Evolutionary conservation across 1,140 invertebrate species (phyloP), one percentile per base, ranked within the genome.

Genomic region (Venustaconcha ellipsiformis): DNA sequence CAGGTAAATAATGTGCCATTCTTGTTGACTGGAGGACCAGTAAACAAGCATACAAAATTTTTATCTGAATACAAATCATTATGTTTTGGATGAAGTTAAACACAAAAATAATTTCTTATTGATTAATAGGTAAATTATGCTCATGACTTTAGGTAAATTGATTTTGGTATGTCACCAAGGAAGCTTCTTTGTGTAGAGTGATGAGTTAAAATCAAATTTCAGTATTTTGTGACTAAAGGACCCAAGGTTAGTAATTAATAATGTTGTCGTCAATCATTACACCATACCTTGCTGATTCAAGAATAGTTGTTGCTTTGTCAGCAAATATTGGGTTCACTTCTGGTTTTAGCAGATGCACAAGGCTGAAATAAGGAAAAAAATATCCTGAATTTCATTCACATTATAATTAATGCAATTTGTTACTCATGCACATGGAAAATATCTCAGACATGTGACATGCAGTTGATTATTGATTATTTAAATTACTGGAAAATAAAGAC

Each of bases 271-370:
- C 8, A 11, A 48, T 48, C 37, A 48, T 48, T 6, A 48, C 37
- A 76, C 18, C 74, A 80, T 80, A 86, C 85, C 82, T 78, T 37
- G 86, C 85, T 67, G 83, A 82, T 72, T 88, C 87, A 17, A 86
- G 57, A 14, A 87, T 79, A 11, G 87, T 59, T 23, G 79, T 78
- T 20, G 82, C 79, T 23, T 80, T 71, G 70, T 88, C 82, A 62
- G 79, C 80, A 79, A 87, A 86, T 26, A 84, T 78, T 20, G 72
- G 59, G 14, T 69, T 75, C 1, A 86, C 48, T n/a, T 87, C 83
- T 60, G 84, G 83, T 14, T 74, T 83, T n/a, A 88, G 59, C n/a
- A 83, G 71, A 73, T 88, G 87, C 20, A 88, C 86, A 76, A 86
- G 73, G 74, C 86, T 87, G 80, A 37, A 82, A 83, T 14, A 74